Conservation (phyloP, 2,113 vertebrate genomes). For the Cyanoramphus novaezelandiae region DNA sequence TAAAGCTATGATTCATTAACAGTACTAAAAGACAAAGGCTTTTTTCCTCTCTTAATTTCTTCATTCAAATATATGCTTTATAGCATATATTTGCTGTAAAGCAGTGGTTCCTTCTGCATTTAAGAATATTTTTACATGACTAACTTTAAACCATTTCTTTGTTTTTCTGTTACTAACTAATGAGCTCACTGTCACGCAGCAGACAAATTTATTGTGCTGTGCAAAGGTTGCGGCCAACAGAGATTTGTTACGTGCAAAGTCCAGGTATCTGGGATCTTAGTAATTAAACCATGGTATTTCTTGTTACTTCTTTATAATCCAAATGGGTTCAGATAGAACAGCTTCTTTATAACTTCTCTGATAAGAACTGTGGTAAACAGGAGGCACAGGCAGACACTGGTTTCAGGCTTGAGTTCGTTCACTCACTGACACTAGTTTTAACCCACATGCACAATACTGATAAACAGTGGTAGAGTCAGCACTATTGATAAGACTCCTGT, state of each 20-base stretch:
- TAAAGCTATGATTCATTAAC: background rate
- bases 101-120: background rate
- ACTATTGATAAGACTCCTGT: constrained; percentile 17
- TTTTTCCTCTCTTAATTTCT: background rate
- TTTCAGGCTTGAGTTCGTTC: background rate
- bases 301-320: constrained; percentile 38
- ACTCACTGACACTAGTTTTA: constrained; percentile 36
- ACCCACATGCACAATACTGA: constrained; percentile 51
- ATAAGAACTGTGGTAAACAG: constrained; percentile 57
- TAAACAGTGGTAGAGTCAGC: constrained; percentile 63
- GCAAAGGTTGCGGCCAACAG: constrained; percentile 78
- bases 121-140: constrained; percentile 35
- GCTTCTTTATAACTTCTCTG: constrained; percentile 62
- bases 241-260: constrained; percentile 74
- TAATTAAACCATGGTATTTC: constrained; percentile 50
- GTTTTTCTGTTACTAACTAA: constrained; percentile 62
- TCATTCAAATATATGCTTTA: background rate
- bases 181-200: constrained; percentile 70
- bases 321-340: constrained; percentile 8
- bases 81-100: background rate
- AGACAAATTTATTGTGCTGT: constrained; percentile 68
- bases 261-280: constrained; percentile 56
- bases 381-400: background rate
- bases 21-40: background rate
- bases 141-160: constrained; percentile 56